phyloP scores from a whole-genome alignment of 2,113 vertebrate genomes.

The Ellobius talpinus region DNA sequence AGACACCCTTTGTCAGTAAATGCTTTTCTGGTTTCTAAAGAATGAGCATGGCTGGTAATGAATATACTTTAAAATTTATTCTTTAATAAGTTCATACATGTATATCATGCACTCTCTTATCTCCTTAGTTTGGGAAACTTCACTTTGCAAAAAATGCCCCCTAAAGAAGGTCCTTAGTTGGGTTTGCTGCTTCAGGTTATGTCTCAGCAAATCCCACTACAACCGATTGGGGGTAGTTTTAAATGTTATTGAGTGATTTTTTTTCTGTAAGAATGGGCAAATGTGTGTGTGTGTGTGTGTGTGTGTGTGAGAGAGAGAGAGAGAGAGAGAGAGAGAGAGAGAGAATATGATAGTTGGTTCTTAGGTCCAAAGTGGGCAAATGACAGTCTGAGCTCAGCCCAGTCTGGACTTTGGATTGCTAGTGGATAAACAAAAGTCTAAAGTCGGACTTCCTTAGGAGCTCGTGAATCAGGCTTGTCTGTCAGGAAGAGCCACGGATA shows the following conservation, averaged over 20 bases:
- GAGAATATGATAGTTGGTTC: not conserved
- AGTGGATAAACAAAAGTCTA: not conserved
- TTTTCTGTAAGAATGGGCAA: no score
- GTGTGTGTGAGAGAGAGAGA: not conserved
- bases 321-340: not conserved
- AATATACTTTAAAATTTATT: not conserved
- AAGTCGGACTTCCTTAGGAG: not conserved
- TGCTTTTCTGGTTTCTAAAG: constrained; percentile 33
- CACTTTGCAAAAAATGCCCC: not conserved
- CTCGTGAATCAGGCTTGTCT: not conserved
- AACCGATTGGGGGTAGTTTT: not conserved
- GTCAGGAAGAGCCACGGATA: not conserved
- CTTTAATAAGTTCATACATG: not conserved
- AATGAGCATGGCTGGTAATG: not conserved
- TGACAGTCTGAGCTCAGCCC: not conserved
- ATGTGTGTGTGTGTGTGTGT: no score
- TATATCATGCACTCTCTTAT: not conserved
- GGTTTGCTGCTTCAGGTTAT: not conserved
- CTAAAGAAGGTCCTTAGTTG: not conserved
- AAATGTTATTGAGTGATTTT: not conserved
- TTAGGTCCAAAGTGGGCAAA: not conserved
- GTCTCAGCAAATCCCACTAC: no score
- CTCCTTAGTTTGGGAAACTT: not conserved
- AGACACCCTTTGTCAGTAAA: not conserved
- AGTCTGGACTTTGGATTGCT: not conserved